Conservation (phyloP, 2,113 vertebrate genomes). For the Antechinus stuartii region DNA sequence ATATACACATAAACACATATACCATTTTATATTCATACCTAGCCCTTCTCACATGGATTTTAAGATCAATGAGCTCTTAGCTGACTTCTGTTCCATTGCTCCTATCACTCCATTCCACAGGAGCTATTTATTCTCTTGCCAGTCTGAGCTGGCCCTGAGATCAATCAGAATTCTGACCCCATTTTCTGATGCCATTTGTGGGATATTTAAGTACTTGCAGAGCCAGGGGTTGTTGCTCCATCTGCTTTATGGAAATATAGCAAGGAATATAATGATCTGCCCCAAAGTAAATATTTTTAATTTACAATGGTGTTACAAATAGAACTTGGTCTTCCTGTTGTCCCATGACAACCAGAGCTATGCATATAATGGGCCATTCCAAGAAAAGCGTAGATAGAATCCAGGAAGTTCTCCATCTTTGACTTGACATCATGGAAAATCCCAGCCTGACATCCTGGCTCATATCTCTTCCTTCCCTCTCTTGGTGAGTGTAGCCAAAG, state of each 20-base stretch:
- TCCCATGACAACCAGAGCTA: not conserved
- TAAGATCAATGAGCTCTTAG: not conserved
- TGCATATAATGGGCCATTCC: fast-evolving
- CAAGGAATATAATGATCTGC: not conserved
- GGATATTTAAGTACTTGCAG: not conserved
- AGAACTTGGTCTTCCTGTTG: not conserved
- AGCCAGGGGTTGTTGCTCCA: not conserved
- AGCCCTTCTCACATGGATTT: not conserved
- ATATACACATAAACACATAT: not conserved
- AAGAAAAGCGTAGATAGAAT: not conserved
- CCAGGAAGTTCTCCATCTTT: not conserved
- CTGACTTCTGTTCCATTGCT: not conserved
- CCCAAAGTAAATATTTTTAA: not conserved
- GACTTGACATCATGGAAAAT: not conserved
- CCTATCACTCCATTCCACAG: not conserved
- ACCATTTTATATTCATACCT: not conserved
- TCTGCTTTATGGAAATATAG: not conserved
- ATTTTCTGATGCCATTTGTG: not conserved
- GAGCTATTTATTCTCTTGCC: not conserved
- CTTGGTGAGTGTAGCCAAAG: not conserved
- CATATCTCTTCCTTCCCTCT: slow-evolving; percentile 11
- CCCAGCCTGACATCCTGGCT: not conserved
- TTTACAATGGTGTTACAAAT: not conserved
- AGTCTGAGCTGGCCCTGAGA: not conserved
- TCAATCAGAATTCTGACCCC: not conserved